Evolutionary conservation across 1,140 invertebrate genomes (phyloP), one percentile per base, ranked within the genome.

Genomic region (Andrena cerasifolii): DNA sequence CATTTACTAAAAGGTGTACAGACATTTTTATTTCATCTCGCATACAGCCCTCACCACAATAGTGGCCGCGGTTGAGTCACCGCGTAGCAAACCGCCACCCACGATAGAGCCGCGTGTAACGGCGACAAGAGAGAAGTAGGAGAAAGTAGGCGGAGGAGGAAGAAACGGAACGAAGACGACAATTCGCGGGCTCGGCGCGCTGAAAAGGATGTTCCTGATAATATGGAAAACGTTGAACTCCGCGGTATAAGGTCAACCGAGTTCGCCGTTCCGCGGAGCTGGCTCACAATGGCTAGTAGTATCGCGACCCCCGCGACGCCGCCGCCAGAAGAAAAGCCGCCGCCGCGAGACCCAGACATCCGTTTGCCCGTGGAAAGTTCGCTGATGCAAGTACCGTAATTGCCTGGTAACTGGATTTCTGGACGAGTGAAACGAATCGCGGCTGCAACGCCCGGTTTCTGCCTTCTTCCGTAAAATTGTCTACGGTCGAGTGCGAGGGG

Each of bases 151-250:
- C 36, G 31, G 47, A 10, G 51, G 43, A 40, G 31, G 51, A 47
- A 28, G 14, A 51, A 31, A 47, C n/a, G 33, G 47, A 73, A 58
- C 24, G 51, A 75, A 10, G 36, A 40, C 4, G 36, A 40, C 86
- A 90, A 90, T 90, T 88, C 86, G 83, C 71, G 61, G 80, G 56
- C 79, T 74, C 66, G 77, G 66, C 84, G 77, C 86, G 82, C 83
- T 87, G 87, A 88, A 85, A 86, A 90, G 87, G 88, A 89, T 89
- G 87, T 89, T 72, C 81, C 79, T 85, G 87, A 88, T 89, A 85
- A 86, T 70, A 79, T 78, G 83, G 79, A 87, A 87, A 87, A 72
- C 65, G 78, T 84, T 73, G 82, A 89, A 81, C 78, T 14, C 65
- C 49, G 31, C 33, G 54, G 76, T 3, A 78, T 79, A 78, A 79